These are phyloP conservation scores for Pristiophorus japonicus DNA, from an alignment of 2,113 vertebrate species.

Conservation along the genomic window DNA sequence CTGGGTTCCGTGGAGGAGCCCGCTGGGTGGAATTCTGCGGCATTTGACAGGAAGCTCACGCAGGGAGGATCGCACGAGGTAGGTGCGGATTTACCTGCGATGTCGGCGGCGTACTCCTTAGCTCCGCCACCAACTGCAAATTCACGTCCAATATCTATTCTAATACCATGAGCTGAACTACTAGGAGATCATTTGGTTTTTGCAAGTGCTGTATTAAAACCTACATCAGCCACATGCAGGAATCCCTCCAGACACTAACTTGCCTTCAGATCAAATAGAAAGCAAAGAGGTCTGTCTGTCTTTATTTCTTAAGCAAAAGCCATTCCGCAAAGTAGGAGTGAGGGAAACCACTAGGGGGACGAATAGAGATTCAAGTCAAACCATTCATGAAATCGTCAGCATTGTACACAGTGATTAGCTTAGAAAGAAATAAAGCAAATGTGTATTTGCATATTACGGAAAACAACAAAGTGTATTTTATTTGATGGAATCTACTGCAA, in stretches of 20 bases:
- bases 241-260: background rate
- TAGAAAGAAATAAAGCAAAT: background rate
- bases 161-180: background rate
- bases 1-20: too few relatives aligned
- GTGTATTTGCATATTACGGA: background rate
- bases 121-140: too few relatives aligned
- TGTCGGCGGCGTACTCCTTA: too few relatives aligned
- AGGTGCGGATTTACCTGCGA: too few relatives aligned
- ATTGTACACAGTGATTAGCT: too few relatives aligned
- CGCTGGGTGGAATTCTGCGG: too few relatives aligned
- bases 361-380: background rate
- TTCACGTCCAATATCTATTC: too few relatives aligned
- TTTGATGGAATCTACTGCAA: background rate
- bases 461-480: background rate
- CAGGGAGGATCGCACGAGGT: too few relatives aligned
- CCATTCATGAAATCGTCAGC: background rate
- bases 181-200: too few relatives aligned
- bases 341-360: slow-evolving; percentile 20
- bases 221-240: background rate
- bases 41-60: too few relatives aligned
- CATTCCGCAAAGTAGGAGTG: background rate
- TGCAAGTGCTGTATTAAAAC: background rate
- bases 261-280: background rate
- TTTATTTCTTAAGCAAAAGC: background rate
- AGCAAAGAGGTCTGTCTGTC: background rate